Evolutionary conservation across 2,888 invertebrate genomes (phyloP).

Genomic region (Camptogramma bilineatum): DNA sequence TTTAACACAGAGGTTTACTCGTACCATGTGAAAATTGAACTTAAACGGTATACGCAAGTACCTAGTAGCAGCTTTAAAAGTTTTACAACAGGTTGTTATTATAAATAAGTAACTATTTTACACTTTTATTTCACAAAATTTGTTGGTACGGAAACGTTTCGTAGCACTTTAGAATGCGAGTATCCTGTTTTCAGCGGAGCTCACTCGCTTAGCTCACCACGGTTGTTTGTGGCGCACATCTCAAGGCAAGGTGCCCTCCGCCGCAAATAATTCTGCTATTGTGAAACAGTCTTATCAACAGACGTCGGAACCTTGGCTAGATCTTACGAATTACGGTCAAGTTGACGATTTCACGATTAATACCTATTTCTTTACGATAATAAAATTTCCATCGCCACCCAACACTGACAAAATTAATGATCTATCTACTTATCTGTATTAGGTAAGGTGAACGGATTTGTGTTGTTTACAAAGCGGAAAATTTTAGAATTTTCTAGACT

Average conservation of each 20-base stretch:
- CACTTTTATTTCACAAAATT: not conserved
- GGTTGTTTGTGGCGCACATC: conserved; percentile 81
- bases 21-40: no score
- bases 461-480: conserved; percentile 24
- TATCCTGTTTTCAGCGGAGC: conserved; percentile 73
- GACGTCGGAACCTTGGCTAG: conserved; percentile 75
- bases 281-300: conserved; percentile 81
- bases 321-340: conserved; percentile 85
- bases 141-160: not conserved
- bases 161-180: conserved; percentile 65
- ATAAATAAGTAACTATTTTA: no score
- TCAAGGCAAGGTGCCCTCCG: conserved; percentile 78
- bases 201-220: conserved; percentile 65
- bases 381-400: conserved; percentile 61
- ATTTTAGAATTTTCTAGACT: conserved; percentile 9
- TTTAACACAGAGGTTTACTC: not conserved
- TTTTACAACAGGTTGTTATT: no score
- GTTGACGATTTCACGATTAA: conserved; percentile 82
- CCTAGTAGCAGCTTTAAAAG: no score
- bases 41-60: no score
- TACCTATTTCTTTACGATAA: conserved; percentile 67
- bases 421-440: conserved; percentile 38
- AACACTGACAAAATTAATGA: conserved; percentile 35
- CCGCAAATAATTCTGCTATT: conserved; percentile 86
- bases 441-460: conserved; percentile 32